phyloP scores from a whole-genome alignment of 2,797 vertebrate genomes.

The Taeniopygia guttata region DNA sequence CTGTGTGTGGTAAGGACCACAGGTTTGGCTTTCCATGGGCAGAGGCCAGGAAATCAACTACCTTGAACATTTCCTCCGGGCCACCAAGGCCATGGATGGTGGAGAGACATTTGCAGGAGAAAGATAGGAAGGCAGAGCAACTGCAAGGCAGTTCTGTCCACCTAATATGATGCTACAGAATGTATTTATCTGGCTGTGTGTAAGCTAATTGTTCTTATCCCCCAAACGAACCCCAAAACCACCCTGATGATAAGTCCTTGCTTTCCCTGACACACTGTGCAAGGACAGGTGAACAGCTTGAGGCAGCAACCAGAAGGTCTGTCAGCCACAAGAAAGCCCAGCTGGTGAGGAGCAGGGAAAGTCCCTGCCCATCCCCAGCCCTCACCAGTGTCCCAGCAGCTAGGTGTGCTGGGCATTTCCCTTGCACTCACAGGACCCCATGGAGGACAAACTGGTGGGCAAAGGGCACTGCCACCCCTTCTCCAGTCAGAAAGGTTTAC shows the following conservation, averaged over 20 bases:
- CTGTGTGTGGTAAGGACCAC: not conserved
- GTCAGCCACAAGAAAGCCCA: not conserved
- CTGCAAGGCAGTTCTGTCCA: not conserved
- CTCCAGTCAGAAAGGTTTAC: not conserved
- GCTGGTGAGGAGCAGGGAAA: not conserved
- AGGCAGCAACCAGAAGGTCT: not conserved
- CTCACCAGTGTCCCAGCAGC: rapidly evolving
- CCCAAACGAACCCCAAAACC: not conserved
- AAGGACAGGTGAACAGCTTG: not conserved
- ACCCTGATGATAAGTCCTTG: not conserved
- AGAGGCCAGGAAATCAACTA: not conserved
- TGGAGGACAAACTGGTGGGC: not conserved
- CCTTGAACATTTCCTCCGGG: not conserved
- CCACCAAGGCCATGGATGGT: rapidly evolving
- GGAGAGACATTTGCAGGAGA: not conserved
- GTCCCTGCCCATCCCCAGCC: not conserved
- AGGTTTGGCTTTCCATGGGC: not conserved
- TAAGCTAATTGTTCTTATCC: not conserved
- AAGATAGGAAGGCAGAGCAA: not conserved
- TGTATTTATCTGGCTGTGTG: not conserved
- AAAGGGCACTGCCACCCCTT: not conserved
- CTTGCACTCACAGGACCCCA: not conserved
- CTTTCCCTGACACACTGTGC: not conserved
- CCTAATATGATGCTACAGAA: not conserved
- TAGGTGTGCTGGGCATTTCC: rapidly evolving